Evolutionary conservation across 2,888 invertebrate genomes (phyloP).

Genomic region (Clistopyga incitator): DNA sequence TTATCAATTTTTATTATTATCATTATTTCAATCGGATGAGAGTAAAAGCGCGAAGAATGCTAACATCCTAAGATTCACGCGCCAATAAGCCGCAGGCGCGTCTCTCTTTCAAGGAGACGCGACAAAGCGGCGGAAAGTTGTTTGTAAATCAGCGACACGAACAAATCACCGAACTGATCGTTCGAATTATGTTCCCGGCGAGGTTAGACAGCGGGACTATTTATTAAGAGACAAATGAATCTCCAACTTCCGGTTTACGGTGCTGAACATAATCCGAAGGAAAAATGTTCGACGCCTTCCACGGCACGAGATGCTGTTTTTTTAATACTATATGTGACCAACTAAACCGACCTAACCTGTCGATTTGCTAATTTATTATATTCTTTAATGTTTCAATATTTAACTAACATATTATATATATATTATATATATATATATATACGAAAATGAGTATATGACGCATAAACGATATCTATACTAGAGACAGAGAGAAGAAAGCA

Average conservation of each 20-base stretch:
- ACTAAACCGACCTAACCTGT: conserved; percentile 70
- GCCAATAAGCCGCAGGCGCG: background rate
- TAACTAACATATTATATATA: conserved; percentile 66
- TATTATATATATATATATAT: conserved; percentile 69
- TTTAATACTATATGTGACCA: conserved; percentile 68
- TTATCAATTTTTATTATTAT: conserved; percentile 25
- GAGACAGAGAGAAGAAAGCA: conserved; percentile 39
- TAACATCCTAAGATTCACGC: conserved; percentile 12
- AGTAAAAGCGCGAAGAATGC: conserved; percentile 1
- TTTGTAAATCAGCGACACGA: conserved; percentile 71
- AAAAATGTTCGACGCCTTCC: conserved; percentile 69
- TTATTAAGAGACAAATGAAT: background rate
- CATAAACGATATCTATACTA: conserved; percentile 64
- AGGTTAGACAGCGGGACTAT: conserved; percentile 4
- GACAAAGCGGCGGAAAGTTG: conserved; percentile 9
- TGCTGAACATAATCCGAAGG: conserved; percentile 69
- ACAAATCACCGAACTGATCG: conserved; percentile 58
- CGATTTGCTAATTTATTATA: conserved; percentile 72
- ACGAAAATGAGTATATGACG: conserved; percentile 65
- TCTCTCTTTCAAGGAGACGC: conserved; percentile 11
- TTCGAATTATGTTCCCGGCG: conserved; percentile 71
- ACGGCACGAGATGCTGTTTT: conserved; percentile 68
- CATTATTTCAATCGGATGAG: background rate
- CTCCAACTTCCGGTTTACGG: background rate
- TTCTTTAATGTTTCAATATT: conserved; percentile 74